Percentiles rank a stretch among this genome's conserved stretches.
Conservation (phyloP, 2,113 vertebrate species). For the Cettia cetti region DNA sequence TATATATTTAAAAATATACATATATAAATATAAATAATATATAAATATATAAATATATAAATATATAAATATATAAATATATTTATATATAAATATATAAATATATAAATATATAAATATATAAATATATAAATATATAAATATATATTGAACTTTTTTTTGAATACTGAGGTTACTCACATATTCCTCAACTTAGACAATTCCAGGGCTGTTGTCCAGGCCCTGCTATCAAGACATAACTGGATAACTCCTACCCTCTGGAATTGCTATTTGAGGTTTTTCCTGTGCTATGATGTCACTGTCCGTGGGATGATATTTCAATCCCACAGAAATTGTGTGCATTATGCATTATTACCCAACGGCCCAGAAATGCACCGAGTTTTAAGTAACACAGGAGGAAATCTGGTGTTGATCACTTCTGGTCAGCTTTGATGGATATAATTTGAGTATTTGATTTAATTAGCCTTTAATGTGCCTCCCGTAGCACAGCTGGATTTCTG, state of each 20-base stretch:
- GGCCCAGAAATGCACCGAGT: neutral
- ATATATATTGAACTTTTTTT: neutral
- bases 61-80: neutral
- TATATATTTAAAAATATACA: neutral
- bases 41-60: neutral
- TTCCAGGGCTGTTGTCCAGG: conserved; percentile 28
- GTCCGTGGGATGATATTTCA: neutral
- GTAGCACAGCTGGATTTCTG: neutral
- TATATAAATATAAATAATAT: too few relatives aligned
- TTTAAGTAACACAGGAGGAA: neutral
- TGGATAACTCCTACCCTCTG: conserved; percentile 6
- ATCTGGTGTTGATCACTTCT: conserved; percentile 3
- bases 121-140: neutral
- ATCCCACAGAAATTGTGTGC: neutral
- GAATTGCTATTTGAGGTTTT: conserved; percentile 61
- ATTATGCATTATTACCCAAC: neutral
- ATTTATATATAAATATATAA: neutral
- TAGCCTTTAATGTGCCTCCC: neutral
- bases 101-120: neutral
- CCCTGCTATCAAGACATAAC: conserved; percentile 16
- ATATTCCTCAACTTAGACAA: conserved; percentile 9
- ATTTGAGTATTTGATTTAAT: neutral
- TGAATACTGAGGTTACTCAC: neutral
- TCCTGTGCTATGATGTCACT: neutral
- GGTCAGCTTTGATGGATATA: neutral